Conservation (phyloP, 2,797 vertebrate species). For the Glossophaga mutica region DNA sequence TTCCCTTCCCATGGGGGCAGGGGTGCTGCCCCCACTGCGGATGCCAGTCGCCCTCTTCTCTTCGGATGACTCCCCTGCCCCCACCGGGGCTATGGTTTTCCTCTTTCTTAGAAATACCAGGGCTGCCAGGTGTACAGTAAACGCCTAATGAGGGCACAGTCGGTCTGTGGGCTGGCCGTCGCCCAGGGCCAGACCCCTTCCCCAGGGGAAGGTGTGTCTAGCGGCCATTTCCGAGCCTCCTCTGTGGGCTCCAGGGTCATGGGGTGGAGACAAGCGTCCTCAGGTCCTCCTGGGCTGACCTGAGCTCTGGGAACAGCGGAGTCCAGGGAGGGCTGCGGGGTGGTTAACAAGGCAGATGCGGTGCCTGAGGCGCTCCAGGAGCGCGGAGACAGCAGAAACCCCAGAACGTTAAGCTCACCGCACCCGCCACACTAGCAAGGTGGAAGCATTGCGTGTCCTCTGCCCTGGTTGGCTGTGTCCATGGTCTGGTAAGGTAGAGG, state of each 20-base stretch:
- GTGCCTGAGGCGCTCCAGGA: not conserved
- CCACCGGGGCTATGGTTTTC: not conserved
- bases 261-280: not conserved
- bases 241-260: not conserved
- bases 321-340: not conserved
- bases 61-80: not conserved
- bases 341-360: too few species aligned
- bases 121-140: not conserved
- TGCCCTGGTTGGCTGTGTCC: not conserved
- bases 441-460: not conserved
- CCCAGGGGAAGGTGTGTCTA: not conserved
- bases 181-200: too few species aligned
- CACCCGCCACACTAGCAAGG: too few species aligned
- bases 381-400: not conserved
- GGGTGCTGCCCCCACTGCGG: not conserved
- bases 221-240: not conserved
- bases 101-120: slow-evolving; percentile 43
- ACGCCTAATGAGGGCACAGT: not conserved
- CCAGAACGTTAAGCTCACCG: not conserved
- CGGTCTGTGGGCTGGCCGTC: not conserved
- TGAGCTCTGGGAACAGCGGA: not conserved
- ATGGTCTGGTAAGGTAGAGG: not conserved
- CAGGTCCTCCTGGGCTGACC: too few species aligned
- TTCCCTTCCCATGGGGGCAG: not conserved
- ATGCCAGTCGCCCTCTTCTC: not conserved